These are phyloP conservation scores for Aegithalos caudatus DNA, from an alignment of 2,113 vertebrate species.

Conservation along the genomic window DNA sequence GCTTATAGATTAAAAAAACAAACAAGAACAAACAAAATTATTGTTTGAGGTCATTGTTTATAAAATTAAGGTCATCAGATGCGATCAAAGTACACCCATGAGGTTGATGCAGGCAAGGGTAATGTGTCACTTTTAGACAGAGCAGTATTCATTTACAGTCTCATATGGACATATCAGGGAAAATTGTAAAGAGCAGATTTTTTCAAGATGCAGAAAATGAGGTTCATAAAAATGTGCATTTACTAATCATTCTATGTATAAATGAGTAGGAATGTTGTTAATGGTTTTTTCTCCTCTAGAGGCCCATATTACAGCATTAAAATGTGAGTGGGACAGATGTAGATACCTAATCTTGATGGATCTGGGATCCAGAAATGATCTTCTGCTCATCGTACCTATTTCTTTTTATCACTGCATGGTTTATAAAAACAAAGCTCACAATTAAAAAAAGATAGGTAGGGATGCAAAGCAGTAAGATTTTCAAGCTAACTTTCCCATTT, in stretches of 20 bases:
- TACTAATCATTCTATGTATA: neutral
- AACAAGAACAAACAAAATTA: neutral
- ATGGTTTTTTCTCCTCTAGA: neutral
- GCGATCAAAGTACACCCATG: neutral
- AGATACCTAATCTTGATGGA: neutral
- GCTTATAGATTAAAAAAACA: neutral
- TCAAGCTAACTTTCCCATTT: neutral
- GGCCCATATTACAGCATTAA: neutral
- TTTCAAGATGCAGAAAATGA: conserved; percentile 11
- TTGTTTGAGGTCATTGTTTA: neutral
- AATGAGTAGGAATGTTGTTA: neutral
- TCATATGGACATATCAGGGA: neutral
- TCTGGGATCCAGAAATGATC: neutral
- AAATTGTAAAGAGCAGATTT: neutral
- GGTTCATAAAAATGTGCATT: neutral
- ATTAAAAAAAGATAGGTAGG: neutral
- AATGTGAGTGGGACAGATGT: conserved; percentile 2
- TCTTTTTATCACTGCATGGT: neutral
- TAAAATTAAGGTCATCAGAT: neutral
- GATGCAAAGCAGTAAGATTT: neutral
- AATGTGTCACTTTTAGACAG: neutral
- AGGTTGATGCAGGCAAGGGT: neutral
- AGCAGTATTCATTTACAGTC: neutral
- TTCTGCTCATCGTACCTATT: neutral
- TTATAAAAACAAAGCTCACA: neutral